These are phyloP conservation scores for Gadus macrocephalus DNA, from an alignment of 2,113 vertebrate species.

Conservation along the genomic window DNA sequence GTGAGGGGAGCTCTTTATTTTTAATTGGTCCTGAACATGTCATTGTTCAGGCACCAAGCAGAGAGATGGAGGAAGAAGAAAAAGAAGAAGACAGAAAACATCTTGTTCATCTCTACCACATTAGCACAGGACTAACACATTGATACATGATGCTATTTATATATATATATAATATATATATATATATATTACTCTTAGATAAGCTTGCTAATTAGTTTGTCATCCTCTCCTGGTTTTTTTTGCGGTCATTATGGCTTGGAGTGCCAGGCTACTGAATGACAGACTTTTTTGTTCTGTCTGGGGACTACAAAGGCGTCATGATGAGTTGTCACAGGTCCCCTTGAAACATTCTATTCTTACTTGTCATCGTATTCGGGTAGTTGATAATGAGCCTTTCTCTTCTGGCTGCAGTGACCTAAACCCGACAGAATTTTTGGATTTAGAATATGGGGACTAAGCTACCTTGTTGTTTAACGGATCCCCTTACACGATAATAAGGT, in stretches of 20 bases:
- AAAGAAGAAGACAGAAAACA: conserved; percentile 27
- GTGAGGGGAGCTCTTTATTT: conserved; percentile 53
- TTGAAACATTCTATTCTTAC: conserved; percentile 20
- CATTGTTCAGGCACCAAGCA: conserved; percentile 51
- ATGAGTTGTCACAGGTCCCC: conserved; percentile 20
- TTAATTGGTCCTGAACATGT: conserved; percentile 67
- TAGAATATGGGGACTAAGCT: conserved; percentile 31
- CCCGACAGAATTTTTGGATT: conserved; percentile 23
- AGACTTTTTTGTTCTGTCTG: conserved; percentile 23
- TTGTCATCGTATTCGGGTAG: conserved; percentile 24
- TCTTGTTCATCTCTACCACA: conserved; percentile 50
- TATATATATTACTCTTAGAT: conserved; percentile 66
- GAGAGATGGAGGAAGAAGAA: conserved; percentile 16
- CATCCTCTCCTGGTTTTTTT: conserved; percentile 50
- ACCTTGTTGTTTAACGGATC: not conserved
- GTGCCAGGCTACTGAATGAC: conserved; percentile 37
- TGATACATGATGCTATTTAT: no score
- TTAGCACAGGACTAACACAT: conserved; percentile 58
- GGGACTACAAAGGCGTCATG: conserved; percentile 15
- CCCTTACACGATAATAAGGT: not conserved
- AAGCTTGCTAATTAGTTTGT: conserved; percentile 67
- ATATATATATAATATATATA: conserved; percentile 21
- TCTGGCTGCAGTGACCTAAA: conserved; percentile 39
- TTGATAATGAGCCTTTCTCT: conserved; percentile 25
- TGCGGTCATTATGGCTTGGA: conserved; percentile 47